phyloP scores from a whole-genome alignment of 2,888 invertebrate species.

The Elmis aenea region DNA sequence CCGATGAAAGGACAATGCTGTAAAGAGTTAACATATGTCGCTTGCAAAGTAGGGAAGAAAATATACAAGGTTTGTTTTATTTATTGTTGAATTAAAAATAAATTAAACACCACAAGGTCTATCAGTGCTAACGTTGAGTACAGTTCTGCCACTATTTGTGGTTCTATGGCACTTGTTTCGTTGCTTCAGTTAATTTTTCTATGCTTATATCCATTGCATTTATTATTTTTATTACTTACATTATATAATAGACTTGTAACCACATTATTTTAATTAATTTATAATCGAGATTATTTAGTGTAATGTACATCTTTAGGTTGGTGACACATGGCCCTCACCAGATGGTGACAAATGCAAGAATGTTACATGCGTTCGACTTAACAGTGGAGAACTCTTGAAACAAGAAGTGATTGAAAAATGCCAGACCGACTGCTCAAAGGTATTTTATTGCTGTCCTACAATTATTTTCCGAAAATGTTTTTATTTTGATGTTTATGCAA shows the following conservation, averaged over 20 bases:
- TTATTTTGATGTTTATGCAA: not conserved
- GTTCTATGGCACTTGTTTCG: no score
- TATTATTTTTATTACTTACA: no score
- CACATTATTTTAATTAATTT: no score
- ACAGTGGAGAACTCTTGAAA: constrained; percentile 49
- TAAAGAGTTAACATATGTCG: constrained; percentile 48
- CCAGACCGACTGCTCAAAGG: constrained; percentile 46
- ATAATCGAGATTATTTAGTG: no score
- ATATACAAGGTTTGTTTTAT: constrained; percentile 49
- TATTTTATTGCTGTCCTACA: not conserved
- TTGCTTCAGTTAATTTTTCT: no score
- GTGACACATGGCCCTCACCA: constrained; percentile 54
- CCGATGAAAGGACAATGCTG: constrained; percentile 55
- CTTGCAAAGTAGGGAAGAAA: constrained; percentile 51
- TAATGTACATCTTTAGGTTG: constrained; percentile 40
- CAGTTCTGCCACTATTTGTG: no score
- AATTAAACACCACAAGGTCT: no score
- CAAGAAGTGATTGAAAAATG: constrained; percentile 54
- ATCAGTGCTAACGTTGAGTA: no score
- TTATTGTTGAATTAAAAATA: not conserved
- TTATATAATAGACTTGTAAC: no score
- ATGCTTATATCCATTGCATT: no score
- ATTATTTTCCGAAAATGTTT: not conserved
- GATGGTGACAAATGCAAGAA: constrained; percentile 54
- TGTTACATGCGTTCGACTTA: constrained; percentile 49